Percentiles rank a stretch among this genome's conserved stretches.
These are phyloP conservation scores for Pterocles orientalis DNA, from an alignment of 2,113 vertebrate species.

Conservation along the genomic window DNA sequence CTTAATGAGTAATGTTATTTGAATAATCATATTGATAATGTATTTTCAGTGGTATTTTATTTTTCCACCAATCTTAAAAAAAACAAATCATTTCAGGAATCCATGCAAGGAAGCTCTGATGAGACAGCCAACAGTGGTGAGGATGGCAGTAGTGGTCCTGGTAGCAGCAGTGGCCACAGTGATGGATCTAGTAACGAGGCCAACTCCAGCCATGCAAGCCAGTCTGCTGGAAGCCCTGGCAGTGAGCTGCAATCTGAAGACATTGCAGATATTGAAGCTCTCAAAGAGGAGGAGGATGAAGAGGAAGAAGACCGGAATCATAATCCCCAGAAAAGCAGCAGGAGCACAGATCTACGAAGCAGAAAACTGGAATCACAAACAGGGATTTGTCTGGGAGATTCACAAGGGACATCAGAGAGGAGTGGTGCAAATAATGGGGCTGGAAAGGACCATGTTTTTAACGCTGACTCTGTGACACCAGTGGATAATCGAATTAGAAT, in stretches of 20 bases:
- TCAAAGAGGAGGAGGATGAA: constrained; percentile 94
- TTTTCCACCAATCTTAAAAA: not conserved
- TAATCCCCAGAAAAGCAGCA: constrained; percentile 79
- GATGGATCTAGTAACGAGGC: constrained; percentile 97
- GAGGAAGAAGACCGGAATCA: constrained; percentile 85
- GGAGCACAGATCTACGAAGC: constrained; percentile 84
- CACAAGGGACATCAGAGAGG: constrained; percentile 75
- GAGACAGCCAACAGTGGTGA: constrained; percentile 99
- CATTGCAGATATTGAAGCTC: constrained; percentile 94
- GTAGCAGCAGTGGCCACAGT: constrained; percentile 94
- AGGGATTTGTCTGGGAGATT: constrained; percentile 84
- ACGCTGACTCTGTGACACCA: constrained; percentile 78
- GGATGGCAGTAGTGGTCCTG: constrained; percentile 96
- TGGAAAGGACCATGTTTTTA: constrained; percentile 86
- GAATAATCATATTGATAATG: not conserved
- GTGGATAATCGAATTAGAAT: constrained; percentile 87
- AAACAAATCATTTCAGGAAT: constrained; percentile 81
- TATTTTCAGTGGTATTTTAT: not conserved
- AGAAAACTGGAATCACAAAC: constrained; percentile 87
- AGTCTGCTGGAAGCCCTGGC: constrained; percentile 94
- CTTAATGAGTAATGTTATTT: not conserved
- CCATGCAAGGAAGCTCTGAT: constrained; percentile 98
- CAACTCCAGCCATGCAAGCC: constrained; percentile 93
- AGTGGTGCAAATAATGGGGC: constrained; percentile 69
- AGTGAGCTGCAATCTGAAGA: constrained; percentile 96